Conservation (phyloP, 2,888 invertebrate species). For the Meloe dianella region DNA sequence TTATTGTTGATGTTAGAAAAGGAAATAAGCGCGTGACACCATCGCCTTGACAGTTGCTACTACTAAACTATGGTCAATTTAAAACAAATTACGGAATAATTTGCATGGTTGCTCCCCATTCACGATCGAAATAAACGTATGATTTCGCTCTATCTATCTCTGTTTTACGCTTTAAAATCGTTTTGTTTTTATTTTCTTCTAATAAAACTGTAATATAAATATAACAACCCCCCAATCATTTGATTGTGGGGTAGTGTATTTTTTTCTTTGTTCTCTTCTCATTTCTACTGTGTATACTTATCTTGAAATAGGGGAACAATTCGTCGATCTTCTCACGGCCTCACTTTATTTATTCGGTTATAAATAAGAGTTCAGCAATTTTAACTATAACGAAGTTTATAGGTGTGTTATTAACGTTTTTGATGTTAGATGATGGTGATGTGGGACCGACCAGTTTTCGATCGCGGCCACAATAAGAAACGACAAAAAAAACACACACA, state of each 20-base stretch:
- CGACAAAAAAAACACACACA: background rate
- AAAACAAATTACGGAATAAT: conserved; percentile 37
- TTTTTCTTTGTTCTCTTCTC: background rate
- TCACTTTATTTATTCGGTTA: background rate
- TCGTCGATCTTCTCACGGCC: background rate
- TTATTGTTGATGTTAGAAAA: background rate
- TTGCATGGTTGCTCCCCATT: conserved; percentile 30
- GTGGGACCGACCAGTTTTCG: background rate
- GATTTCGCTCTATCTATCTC: background rate
- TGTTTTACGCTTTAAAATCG: too few relatives aligned
- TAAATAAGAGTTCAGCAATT: too few relatives aligned
- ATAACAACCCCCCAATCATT: background rate
- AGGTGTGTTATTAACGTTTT: background rate
- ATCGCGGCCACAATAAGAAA: background rate
- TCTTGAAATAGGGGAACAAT: background rate
- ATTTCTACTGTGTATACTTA: background rate
- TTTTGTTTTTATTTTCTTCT: background rate
- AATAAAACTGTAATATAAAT: background rate
- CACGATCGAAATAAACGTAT: conserved; percentile 14
- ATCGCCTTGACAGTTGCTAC: background rate
- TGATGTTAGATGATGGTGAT: background rate
- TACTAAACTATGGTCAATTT: conserved; percentile 31
- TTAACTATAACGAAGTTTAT: background rate
- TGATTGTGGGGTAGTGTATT: background rate
- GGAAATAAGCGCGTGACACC: background rate